Conservation (phyloP, 2,797 vertebrate species). For the Sebastes hopkinsi region DNA sequence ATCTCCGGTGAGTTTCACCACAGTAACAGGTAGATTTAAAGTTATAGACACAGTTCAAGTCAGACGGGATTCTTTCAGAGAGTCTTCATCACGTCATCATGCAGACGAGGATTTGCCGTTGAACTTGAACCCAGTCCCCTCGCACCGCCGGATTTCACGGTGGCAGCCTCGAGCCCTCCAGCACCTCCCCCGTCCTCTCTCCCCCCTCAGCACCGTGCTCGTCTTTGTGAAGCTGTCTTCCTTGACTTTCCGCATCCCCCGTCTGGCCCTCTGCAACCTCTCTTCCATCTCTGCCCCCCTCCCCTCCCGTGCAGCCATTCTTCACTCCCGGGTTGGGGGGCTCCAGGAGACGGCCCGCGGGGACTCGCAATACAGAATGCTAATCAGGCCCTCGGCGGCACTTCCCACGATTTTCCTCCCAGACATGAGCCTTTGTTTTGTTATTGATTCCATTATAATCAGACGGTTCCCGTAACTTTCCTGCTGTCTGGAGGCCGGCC, state of each 20-base stretch:
- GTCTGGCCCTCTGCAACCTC: slow-evolving; percentile 74
- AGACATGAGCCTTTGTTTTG: slow-evolving; percentile 81
- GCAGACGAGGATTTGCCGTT: slow-evolving; percentile 64
- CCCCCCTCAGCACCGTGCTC: slow-evolving; percentile 41
- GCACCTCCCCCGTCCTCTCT: slow-evolving; percentile 21
- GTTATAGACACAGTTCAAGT: neutral
- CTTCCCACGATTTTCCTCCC: slow-evolving; percentile 82
- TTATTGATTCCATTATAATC: slow-evolving; percentile 78
- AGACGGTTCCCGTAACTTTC: slow-evolving; percentile 70
- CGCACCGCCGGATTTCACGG: slow-evolving; percentile 64
- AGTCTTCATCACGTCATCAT: slow-evolving; percentile 42
- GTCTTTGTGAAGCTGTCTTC: slow-evolving; percentile 81
- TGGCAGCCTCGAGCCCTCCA: slow-evolving; percentile 41
- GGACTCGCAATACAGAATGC: slow-evolving; percentile 77
- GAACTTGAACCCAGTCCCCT: slow-evolving; percentile 79
- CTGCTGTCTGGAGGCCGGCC: slow-evolving; percentile 71
- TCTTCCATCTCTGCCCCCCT: slow-evolving; percentile 52
- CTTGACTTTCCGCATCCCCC: slow-evolving; percentile 77
- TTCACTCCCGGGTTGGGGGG: slow-evolving; percentile 67
- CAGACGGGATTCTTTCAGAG: slow-evolving; percentile 23
- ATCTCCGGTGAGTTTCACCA: neutral
- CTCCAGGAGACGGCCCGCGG: slow-evolving; percentile 69
- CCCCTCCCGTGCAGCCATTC: slow-evolving; percentile 67
- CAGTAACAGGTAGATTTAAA: neutral
- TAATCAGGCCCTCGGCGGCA: slow-evolving; percentile 76